Conservation (phyloP, 2,888 invertebrate species). For the Calephelis perditalis region DNA sequence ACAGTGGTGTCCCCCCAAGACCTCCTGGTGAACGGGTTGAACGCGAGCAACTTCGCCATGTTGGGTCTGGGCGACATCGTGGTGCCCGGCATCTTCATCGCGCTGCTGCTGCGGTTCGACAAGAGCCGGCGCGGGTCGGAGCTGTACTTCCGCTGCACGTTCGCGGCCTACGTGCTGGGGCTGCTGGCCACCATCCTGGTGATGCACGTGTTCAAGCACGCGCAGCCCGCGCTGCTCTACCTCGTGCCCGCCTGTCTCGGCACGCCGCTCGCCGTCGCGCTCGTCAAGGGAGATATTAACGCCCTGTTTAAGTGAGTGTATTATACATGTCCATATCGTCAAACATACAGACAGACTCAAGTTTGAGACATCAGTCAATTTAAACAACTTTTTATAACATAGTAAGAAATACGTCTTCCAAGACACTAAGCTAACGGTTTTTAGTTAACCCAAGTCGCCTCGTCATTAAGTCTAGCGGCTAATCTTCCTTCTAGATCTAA, state of each 20-base stretch:
- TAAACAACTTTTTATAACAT: too few species aligned
- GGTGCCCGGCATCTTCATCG: conserved; percentile 99
- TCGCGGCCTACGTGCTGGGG: conserved; percentile 95
- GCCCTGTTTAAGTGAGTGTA: conserved; percentile 91
- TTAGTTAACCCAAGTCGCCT: too few species aligned
- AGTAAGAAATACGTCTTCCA: too few species aligned
- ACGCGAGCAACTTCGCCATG: conserved; percentile 98
- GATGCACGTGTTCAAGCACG: conserved; percentile 99
- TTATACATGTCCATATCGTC: too few species aligned
- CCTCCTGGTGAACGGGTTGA: conserved; percentile 93
- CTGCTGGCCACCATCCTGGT: conserved; percentile 96
- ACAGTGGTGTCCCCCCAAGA: conserved; percentile 99
- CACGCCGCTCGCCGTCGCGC: conserved; percentile 91
- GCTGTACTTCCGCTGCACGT: conserved; percentile 82
- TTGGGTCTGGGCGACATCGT: conserved; percentile 99
- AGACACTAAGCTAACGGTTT: too few species aligned
- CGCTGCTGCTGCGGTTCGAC: conserved; percentile 96
- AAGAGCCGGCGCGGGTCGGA: conserved; percentile 88
- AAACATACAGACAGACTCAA: too few species aligned
- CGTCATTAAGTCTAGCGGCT: too few species aligned
- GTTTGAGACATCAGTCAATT: too few species aligned
- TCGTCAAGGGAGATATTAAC: conserved; percentile 93
- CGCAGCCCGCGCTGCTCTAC: conserved; percentile 98
- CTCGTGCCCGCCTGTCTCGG: conserved; percentile 97
- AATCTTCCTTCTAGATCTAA: too few species aligned